Evolutionary conservation across 2,797 vertebrate genomes (phyloP), one percentile per base, ranked within the genome.

Genomic region (Gambelia wislizenii): DNA sequence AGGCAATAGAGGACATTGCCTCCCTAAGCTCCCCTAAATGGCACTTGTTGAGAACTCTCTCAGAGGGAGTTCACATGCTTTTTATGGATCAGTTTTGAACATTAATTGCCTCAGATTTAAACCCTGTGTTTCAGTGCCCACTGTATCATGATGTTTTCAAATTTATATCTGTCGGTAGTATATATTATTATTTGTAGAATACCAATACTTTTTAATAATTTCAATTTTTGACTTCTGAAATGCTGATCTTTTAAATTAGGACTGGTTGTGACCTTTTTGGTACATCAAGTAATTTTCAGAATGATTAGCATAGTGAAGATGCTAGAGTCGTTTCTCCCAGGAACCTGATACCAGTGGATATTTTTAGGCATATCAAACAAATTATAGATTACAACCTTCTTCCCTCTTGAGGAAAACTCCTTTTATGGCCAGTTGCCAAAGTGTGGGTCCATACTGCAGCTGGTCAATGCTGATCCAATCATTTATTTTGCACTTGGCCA

Each of bases 291-390:
- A 76, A 27, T 85, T 81, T 89, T 85, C 69, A 76, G 78, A 86
- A 86, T 86, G 84, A 42, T 86, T 88, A 81, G 78, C 83, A 77
- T 56, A 69, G 49, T 83, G 70, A 76, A 86, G 33, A 88, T 83
- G 39, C 61, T 86, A 36, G 39, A 85, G 39, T 14, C 70, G 56
- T 81, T 87, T 79, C 72, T 74, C 76, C 36, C 74, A 87, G 69
- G 75, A 87, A 84, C 67, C n/a, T 84, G 86, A 87, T 64, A 87
- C 54, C 36, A 72, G 18, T 80, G 56, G 76, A 61, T 85, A 82
- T 91, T 91, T 91, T 88, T 82, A 82, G 70, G 82, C 49, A 52
- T 69, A 91, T 85, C 87, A 59, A 61, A 81, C 76, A 89, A 89
- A 85, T 89, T 81, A 89, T 75, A 89, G 54, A 89, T 85, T 89